These are phyloP conservation scores for Dasysyrphus albostriatus DNA, from an alignment of 2,888 invertebrate genomes.

Conservation along the genomic window DNA sequence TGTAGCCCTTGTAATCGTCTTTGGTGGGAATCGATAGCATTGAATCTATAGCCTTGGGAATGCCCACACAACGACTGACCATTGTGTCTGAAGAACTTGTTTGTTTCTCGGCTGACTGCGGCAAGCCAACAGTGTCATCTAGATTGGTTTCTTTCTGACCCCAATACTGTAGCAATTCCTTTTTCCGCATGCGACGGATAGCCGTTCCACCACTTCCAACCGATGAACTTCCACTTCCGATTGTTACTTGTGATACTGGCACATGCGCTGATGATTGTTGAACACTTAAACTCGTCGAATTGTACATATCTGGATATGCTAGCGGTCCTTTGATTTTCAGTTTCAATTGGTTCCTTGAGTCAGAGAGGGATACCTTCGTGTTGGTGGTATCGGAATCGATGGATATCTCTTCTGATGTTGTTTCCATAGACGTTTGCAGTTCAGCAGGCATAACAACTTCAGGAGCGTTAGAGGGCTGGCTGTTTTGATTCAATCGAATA, in stretches of 20 bases:
- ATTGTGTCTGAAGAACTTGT: conserved; percentile 83
- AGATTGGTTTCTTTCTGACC: conserved; percentile 93
- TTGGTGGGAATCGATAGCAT: conserved; percentile 93
- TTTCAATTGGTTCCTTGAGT: conserved; percentile 93
- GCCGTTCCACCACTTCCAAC: conserved; percentile 86
- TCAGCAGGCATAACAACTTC: conserved; percentile 80
- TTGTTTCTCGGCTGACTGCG: conserved; percentile 83
- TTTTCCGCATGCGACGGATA: conserved; percentile 94
- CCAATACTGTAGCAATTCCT: conserved; percentile 93
- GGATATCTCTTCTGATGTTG: conserved; percentile 84
- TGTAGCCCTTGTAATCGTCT: conserved; percentile 90
- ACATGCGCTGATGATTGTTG: conserved; percentile 79
- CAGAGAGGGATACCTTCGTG: conserved; percentile 90
- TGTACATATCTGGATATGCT: conserved; percentile 89
- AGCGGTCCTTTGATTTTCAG: conserved; percentile 96
- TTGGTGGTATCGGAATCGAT: conserved; percentile 84
- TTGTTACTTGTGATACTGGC: conserved; percentile 78
- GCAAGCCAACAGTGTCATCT: conserved; percentile 87
- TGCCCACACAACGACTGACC: conserved; percentile 85
- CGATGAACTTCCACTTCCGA: conserved; percentile 50
- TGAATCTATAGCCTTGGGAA: conserved; percentile 95
- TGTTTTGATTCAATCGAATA: conserved; percentile 75
- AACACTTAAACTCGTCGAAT: conserved; percentile 84
- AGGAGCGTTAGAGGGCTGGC: conserved; percentile 74
- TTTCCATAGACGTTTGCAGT: conserved; percentile 82